Evolutionary conservation across 53 echinoderm and acorn worm species (phyloP), one percentile per base, ranked within the genome.

Genomic region (Astropecten irregularis): DNA sequence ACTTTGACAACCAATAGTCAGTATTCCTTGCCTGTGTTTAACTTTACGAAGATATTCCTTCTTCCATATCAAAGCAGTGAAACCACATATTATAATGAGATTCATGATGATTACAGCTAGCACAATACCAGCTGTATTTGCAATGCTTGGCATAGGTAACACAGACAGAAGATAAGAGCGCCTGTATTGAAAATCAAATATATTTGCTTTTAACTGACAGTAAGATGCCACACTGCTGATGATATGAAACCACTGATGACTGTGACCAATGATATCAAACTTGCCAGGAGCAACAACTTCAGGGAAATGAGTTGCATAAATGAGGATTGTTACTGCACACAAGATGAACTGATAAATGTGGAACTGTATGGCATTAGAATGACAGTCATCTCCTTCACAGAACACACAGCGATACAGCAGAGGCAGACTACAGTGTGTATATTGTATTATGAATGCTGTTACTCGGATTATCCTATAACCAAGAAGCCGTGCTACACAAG

Each of bases 201-300:
- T 11, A 18, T 94, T 51, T 1, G 82, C 94, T 15, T 64, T 46
- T 13, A 93, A 76, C 49, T 96, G 97, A 19, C 10, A 36, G 81
- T 91, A 93, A 14, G 88, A 92, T 13, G 93, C 68, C 23, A 89
- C 4, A 37, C 53, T 66, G n/a, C 92, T 63, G n/a, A 91, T 52
- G 3, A 94, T 73, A 71, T 94, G 93, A 70, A 94, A 96, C 26
- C 91, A 54, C 72, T 96, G 97, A 49, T 96, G 97, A 53, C 94
- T 94, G 61, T 96, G 97, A 33, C 93, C 93, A 38, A 96, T 20
- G 66, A 96, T 64, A 69, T 96, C 97, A 59, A 96, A 96, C 69
- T 31, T 82, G 15, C 97, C 94, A 1, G 97, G 93, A 3, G 91
- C 93, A 1, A 96, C 51, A 10, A 86, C 72, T 66, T 94, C 97